Conservation (phyloP, 2,888 invertebrate species). For the Caenorhabditis sinica region DNA sequence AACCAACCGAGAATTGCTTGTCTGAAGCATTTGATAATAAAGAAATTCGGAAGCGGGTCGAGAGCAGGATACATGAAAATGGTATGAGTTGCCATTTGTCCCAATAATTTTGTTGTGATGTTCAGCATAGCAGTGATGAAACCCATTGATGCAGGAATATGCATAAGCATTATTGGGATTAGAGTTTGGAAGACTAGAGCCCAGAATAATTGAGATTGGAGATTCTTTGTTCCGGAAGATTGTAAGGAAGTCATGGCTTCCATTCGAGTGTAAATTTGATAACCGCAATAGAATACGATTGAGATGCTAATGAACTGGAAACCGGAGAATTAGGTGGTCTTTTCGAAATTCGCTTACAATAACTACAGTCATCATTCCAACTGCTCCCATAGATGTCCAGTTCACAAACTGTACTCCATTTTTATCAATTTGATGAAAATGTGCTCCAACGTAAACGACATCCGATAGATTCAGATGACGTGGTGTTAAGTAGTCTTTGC, state of each 20-base stretch:
- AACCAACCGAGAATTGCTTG: conserved; percentile 10
- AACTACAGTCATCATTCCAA: conserved; percentile 9
- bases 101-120: neutral
- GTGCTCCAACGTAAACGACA: conserved; percentile 10
- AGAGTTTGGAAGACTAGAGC: conserved; percentile 46
- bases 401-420: conserved; percentile 10
- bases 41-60: conserved; percentile 14
- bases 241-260: conserved; percentile 2
- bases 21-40: conserved; percentile 18
- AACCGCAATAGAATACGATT: conserved; percentile 11
- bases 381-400: conserved; percentile 15
- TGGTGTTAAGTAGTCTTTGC: conserved; percentile 8
- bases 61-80: conserved; percentile 35
- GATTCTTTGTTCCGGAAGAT: neutral
- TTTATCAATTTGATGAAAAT: conserved; percentile 8
- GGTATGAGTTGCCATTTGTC: neutral
- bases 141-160: conserved; percentile 35
- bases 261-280: conserved; percentile 1
- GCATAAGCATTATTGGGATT: conserved; percentile 53
- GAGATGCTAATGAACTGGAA: conserved; percentile 14
- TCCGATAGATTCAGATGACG: conserved; percentile 16
- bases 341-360: no score
- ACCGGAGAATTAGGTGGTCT: no score
- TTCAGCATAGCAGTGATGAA: neutral
- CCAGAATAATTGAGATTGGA: conserved; percentile 54